Base-by-base conservation (phyloP, 2,113 vertebrate species). In the Rhipidura dahli region DNA sequence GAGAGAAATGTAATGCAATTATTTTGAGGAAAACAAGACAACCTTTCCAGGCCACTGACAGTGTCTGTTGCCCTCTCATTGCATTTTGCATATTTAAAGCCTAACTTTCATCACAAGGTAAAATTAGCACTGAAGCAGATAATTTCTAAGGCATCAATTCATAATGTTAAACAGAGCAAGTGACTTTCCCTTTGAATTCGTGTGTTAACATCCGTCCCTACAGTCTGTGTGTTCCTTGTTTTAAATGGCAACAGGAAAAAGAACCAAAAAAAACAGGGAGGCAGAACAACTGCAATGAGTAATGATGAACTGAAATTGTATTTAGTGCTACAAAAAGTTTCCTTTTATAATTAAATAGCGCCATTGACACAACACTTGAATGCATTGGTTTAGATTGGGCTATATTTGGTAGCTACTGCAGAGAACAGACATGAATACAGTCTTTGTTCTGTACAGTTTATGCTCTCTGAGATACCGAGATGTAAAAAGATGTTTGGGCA, bases 51-150 rank as follows among this genome's bases (percentile, higher is more conserved):
- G 18, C 44, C 93, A 77, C 44, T 56, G 27, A 90, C 40, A 27
- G 49, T 3, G 6, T 60, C 40, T 90, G 69, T 35, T 91, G 33
- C 42, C 49, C 56, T 86, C 75, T 90, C 39, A 78, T 10, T 78
- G 65, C 1, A 1, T 90, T 91, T 93, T 91, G 79, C 83, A 79
- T 72, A 79, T 95, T 95, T 96, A 89, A 92, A 95, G 51, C 49
- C 49, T 51, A 90, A 66, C 51, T 96, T 93, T 30, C 26, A 90
- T 61, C 37, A 81, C 57, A 93, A 93, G 88, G 83, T 89, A 90
- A 92, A 89, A 94, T 96, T 61, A 92, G 64, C 88, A 96, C 56
- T 90, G 88, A 93, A 92, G 94, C 83, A 93, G 72, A 57, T 87
- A 87, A 94, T 90, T 83, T 93, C 87, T 76, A 87, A 96, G 92